phyloP scores from a whole-genome alignment of 1,140 invertebrate genomes.

The Macrostomum lignano region DNA sequence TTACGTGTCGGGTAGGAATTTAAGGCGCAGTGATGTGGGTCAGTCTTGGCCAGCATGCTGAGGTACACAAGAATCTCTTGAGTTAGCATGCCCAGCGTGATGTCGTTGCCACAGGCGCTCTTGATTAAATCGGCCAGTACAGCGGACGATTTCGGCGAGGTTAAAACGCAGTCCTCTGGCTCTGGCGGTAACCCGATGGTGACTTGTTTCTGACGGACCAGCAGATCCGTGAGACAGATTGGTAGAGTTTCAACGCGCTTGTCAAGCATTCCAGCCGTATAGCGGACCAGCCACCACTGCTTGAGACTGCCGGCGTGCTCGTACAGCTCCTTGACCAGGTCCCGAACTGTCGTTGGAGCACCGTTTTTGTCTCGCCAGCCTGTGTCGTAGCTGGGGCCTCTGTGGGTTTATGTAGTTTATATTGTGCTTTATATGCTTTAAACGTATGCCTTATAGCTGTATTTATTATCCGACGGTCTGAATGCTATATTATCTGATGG shows the following conservation, averaged over 20 bases:
- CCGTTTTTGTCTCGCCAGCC: too few species aligned
- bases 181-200: constrained; percentile 37
- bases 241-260: constrained; percentile 52
- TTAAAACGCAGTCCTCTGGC: constrained; percentile 54
- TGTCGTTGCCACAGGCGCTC: constrained; percentile 74
- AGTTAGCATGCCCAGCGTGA: constrained; percentile 87
- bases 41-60: constrained; percentile 91
- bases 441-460: too few species aligned
- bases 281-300: constrained; percentile 79
- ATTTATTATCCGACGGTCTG: too few species aligned
- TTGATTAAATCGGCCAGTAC: constrained; percentile 69
- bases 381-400: too few species aligned
- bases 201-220: constrained; percentile 82
- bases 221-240: constrained; percentile 73
- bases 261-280: constrained; percentile 71
- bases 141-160: constrained; percentile 60
- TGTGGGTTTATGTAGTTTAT: too few species aligned
- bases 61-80: constrained; percentile 85
- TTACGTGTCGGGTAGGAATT: too few species aligned
- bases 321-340: too few species aligned
- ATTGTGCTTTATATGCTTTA: too few species aligned
- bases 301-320: constrained; percentile 79
- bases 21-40: too few species aligned
- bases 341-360: too few species aligned
- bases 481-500: too few species aligned